Evolutionary conservation across 2,888 invertebrate genomes (phyloP), one percentile per base, ranked within the genome.

Genomic region (Patella caerulea): DNA sequence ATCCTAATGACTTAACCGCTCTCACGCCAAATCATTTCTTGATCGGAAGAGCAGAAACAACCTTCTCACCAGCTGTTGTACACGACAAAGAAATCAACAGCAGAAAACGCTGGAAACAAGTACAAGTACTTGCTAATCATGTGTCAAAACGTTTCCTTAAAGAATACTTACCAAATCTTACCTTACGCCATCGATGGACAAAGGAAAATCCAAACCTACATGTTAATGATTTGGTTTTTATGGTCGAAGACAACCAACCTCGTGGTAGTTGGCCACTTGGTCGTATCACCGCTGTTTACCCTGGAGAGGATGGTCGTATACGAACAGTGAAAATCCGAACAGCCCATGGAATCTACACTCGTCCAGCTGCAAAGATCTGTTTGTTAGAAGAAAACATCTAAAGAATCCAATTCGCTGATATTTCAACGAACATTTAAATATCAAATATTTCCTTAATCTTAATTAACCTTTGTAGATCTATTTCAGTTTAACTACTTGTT

Each of bases 11-110:
- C 69, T 70, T 59, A n/a, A 53, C 69, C 29, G 72, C 77, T 24
- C 45, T 79, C 19, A 76, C 79, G 12, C 79, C 76, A 69, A 74
- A 69, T 73, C 77, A 79, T 73, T 77, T 79, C 54, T 24, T 79
- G 53, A 55, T 59, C 14, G 76, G 65, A 65, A 52, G 71, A 59
- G 65, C 71, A 24, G 56, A 70, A 34, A n/a, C n/a, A 15, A 45
- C 17, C 19, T 59, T n/a, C n/a, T n/a, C n/a, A n/a, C n/a, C n/a
- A n/a, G n/a, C n/a, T n/a, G n/a, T 73, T 7, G 73, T 69, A 24
- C 19, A 72, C 45, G 56, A 34, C 3, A n/a, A 45, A 17, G 73
- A 73, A 53, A 53, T 77, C 69, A 70, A 70, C 56, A 73, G 71
- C 29, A 53, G 73, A 11, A 17, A 70, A 7, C 52, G 71, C 15